Evolutionary conservation across 1,140 invertebrate species (phyloP), one percentile per base, ranked within the genome.

Genomic region (Venustaconcha ellipsiformis): DNA sequence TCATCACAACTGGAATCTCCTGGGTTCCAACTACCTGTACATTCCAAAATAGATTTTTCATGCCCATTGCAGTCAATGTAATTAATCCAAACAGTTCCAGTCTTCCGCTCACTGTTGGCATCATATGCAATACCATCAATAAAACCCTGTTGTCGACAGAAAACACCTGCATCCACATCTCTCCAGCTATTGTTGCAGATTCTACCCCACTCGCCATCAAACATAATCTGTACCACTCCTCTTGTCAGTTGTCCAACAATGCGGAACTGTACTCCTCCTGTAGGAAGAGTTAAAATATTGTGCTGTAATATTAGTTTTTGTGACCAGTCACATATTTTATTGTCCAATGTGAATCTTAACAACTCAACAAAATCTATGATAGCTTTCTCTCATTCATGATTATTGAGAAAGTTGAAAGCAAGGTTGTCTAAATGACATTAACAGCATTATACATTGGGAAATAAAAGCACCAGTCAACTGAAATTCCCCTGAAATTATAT

Each of bases 191-290:
- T 76, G 30, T 81, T 73, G 60, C 82, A 83, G 13, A 87, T 78
- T 15, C 80, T 72, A 12, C 83, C 83, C 83, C 83, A 84, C n/a
- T 73, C 70, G 15, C 82, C 82, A 56, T 83, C 76, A 69, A 80
- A 83, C 72, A 71, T 72, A 2, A 87, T 67, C 65, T 83, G 76
- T 23, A 86, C 78, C 68, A 93, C 90, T 14, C 95, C 95, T 26
- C 74, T 68, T 48, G 64, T 75, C n/a, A 1, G 58, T 6, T 26
- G 37, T 26, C 74, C 82, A 59, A 65, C 71, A 4, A 80, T 37
- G 11, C 74, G 55, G 23, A 82, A 63, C 15, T 72, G 67, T 2
- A 79, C 71, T 23, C 79, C 81, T 78, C 73, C 57, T 68, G 74
- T 59, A 71, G 26, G 11, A 63, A 57, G 26, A n/a, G 57, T 48